A percentile compares a stretch with the other conserved stretches of the same genome.
Conservation (phyloP, 92 coral and sea anemone species). For the Anthopleura xanthogrammica region DNA sequence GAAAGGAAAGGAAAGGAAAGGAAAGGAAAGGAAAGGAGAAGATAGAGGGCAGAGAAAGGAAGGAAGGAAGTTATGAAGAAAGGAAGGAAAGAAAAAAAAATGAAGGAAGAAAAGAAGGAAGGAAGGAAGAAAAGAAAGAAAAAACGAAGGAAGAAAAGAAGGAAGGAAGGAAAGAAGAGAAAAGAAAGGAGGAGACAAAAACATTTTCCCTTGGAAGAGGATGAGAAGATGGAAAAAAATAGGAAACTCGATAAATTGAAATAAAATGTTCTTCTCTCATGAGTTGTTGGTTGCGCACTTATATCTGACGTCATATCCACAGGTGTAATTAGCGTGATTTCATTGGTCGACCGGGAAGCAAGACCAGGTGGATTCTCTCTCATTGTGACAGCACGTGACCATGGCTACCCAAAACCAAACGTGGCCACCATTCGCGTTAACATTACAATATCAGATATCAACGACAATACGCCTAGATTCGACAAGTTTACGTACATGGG, state of each 20-base stretch:
- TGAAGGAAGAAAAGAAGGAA: background rate
- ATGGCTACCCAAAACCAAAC: constrained; percentile 83
- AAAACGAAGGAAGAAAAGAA: no score
- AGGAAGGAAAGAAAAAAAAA: background rate
- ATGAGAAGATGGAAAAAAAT: no score
- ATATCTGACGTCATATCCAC: no score
- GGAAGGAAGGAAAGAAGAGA: no score
- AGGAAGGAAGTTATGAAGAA: background rate
- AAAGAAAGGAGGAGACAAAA: no score
- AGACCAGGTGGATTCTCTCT: constrained; percentile 80
- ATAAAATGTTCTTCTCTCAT: background rate
- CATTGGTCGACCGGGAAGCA: constrained; percentile 82
- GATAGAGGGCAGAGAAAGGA: no score
- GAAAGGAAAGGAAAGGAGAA: no score
- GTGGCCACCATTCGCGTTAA: constrained; percentile 71
- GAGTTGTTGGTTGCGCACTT: background rate
- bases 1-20: no score
- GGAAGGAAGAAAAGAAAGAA: background rate
- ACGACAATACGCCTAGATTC: constrained; percentile 87
- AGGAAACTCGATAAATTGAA: no score
- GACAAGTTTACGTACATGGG: constrained; percentile 82
- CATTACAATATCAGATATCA: constrained; percentile 83
- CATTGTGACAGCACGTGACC: constrained; percentile 77
- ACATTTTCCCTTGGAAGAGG: no score
- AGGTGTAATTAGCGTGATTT: constrained; percentile 74